Conservation (phyloP, 2,113 vertebrate genomes). For the Tautogolabrus adspersus region DNA sequence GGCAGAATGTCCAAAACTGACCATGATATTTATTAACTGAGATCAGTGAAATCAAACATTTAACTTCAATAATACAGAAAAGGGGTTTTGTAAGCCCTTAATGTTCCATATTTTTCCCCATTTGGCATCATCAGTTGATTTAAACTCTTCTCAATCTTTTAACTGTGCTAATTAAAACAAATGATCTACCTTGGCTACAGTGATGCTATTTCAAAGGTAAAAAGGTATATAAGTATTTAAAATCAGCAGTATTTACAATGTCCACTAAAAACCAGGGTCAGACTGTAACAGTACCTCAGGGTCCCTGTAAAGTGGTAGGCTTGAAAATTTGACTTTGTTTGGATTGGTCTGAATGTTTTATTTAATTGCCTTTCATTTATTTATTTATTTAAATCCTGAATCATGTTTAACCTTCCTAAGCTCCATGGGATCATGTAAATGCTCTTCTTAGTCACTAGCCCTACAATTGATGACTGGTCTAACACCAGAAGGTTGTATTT, state of each 20-base stretch:
- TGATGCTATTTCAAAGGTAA: conserved; percentile 12
- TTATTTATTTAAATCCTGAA: neutral
- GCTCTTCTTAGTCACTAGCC: neutral
- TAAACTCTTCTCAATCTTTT: neutral
- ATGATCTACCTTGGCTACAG: neutral
- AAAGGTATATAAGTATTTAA: conserved; percentile 21
- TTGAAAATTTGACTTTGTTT: neutral
- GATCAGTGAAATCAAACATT: conserved; percentile 3
- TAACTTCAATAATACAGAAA: neutral
- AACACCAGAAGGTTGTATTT: neutral
- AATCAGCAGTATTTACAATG: neutral
- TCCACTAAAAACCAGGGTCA: neutral
- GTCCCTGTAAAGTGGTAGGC: neutral
- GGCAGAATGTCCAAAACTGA: neutral
- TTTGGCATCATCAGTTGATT: conserved; percentile 3
- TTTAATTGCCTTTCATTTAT: neutral
- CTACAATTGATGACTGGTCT: neutral
- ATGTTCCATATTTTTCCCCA: neutral
- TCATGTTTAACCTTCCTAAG: neutral
- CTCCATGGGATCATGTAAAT: neutral
- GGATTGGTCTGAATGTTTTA: neutral
- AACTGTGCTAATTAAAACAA: too few relatives aligned
- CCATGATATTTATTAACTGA: neutral
- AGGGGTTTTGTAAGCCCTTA: neutral
- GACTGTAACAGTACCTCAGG: neutral